Evolutionary conservation across 2,113 vertebrate species (phyloP), one percentile per base, ranked within the genome.

Genomic region (Panurus biarmicus): DNA sequence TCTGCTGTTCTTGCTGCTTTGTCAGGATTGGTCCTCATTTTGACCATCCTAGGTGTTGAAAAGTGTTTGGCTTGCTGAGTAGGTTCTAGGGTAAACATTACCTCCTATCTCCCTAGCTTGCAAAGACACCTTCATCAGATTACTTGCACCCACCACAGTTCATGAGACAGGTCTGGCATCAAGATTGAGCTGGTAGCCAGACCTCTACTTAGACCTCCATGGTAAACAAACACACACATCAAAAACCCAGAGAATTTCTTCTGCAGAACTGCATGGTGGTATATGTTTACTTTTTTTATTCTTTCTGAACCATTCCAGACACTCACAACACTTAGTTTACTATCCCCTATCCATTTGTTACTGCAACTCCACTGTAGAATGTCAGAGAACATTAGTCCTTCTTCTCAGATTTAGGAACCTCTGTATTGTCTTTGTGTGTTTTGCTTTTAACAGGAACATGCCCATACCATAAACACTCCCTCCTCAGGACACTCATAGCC

Each of bases 161-260:
- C 38, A 38, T 14, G 25, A 87, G 20, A 65, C 6, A 12, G 7
- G 35, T n/a, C 38, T 70, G 56, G 56, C 29, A 90, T 60, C 33
- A 84, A 74, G 45, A 62, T 0, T 29, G 28, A 67, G 13, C 69
- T 84, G 42, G 57, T n/a, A 6, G 18, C 62, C 62, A 74, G 38
- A 66, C 4, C 26, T 42, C n/a, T 54, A 29, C 48, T 67, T 7
- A 2, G 20, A 54, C 25, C 15, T 66, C 51, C 56, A 60, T 0
- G 0, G 33, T 42, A 66, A 66, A 76, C 13, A 61, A 73, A 58
- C 14, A 64, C 0, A 1, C 23, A 42, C 1, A 3, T 33, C 48
- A 96, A 73, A 92, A 90, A 50, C 12, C 7, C 28, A 54, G 65
- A 28, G 2, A 61, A 25, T 58, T 92, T 67, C 38, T 90, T 77